A percentile compares a stretch with the other conserved stretches of the same genome.
Evolutionary conservation across 2,113 vertebrate genomes (phyloP).

Genomic region (Colistium nudipinnis): DNA sequence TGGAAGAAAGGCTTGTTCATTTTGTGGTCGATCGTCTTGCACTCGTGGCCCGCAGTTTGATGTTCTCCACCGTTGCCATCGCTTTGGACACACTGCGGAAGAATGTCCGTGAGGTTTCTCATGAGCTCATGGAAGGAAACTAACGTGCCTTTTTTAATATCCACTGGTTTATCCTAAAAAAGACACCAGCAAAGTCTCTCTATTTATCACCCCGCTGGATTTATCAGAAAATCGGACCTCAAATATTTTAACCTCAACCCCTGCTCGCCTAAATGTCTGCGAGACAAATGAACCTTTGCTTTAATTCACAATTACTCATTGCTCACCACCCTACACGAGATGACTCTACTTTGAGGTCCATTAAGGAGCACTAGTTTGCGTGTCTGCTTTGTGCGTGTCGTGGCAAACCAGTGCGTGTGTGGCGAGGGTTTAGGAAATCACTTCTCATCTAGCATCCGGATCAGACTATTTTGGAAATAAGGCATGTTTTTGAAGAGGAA

Average conservation of each 20-base stretch:
- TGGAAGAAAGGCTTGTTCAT: constrained; percentile 43
- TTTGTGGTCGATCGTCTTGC: constrained; percentile 64
- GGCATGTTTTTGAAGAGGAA: constrained; percentile 53
- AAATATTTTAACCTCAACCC: constrained; percentile 25
- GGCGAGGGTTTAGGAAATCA: neutral
- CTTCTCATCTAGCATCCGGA: neutral
- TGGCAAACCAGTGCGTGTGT: neutral
- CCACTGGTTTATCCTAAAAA: constrained; percentile 23
- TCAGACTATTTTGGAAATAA: constrained; percentile 16
- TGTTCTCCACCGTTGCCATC: constrained; percentile 48
- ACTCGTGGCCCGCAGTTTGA: constrained; percentile 57
- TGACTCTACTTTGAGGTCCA: neutral
- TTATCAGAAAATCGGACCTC: constrained; percentile 18
- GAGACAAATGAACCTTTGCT: constrained; percentile 26
- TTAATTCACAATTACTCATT: constrained; percentile 8
- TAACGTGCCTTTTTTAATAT: constrained; percentile 19
- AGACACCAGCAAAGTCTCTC: constrained; percentile 26
- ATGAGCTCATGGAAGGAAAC: constrained; percentile 69
- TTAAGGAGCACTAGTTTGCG: neutral
- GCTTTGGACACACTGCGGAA: constrained; percentile 47
- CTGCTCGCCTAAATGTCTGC: constrained; percentile 24
- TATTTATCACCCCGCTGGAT: constrained; percentile 36
- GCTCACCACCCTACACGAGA: neutral
- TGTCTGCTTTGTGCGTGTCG: neutral
- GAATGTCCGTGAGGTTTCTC: constrained; percentile 58